Evolutionary conservation across 2,113 vertebrate species (phyloP), one percentile per base, ranked within the genome.

Genomic region (Benitochromis conjunctus): DNA sequence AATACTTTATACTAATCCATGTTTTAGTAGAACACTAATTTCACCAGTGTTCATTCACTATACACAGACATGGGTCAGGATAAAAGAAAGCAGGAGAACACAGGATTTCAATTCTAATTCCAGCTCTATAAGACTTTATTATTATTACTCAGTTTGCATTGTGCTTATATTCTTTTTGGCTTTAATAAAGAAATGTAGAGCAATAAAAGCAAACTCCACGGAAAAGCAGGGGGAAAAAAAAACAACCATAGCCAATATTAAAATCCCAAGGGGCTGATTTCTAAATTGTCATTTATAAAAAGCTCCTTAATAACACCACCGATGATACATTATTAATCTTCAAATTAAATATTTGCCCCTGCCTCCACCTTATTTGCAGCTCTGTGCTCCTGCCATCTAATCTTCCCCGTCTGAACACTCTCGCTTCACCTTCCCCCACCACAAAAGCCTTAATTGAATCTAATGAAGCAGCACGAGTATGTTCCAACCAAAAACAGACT

Each of bases 281-380:
- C 86, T 80, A 92, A 94, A 95, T 92, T 91, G 91, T 89, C 77
- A 89, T 91, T 95, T 94, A 95, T 92, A 95, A 95, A 95, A 93
- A 94, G 92, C 93, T 88, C 90, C 87, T 95, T 95, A 95, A 95
- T 94, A 95, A 95, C 91, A 92, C 78, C 83, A 90, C 88, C 88
- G 90, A 89, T 92, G 92, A 93, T 95, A 94, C 94, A 95, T 95
- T 96, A 94, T 94, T 96, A 94, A 96, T 95, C 89, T 91, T 86
- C 86, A 95, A 92, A 95, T 95, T 94, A 95, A 95, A 96, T 95
- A 94, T 94, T 93, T 94, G 89, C 86, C 86, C 93, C 91, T 89
- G 87, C 92, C 92, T 90, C 92, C 76, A 87, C 84, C 89, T 90
- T 94, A 89, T 94, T 95, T 95, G 90, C 86, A 91, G 57, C 90